Conservation (phyloP, 1,140 invertebrate genomes). For the Drosophila asahinai region DNA sequence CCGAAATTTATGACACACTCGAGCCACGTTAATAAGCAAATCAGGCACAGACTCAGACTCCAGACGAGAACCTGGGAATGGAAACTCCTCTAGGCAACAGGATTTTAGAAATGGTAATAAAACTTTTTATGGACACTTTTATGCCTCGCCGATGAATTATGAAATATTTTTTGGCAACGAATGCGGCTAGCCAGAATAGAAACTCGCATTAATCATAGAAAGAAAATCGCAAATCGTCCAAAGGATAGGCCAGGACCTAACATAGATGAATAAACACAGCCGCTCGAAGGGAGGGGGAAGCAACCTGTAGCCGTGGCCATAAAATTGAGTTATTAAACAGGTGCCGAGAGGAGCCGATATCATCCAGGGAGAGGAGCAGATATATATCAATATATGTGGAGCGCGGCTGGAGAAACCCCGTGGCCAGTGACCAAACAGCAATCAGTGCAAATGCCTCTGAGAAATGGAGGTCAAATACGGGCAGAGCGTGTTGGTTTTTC, state of each 20-base stretch:
- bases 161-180: slow-evolving; percentile 68
- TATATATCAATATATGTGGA: slow-evolving; percentile 20
- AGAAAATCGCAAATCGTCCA: slow-evolving; percentile 35
- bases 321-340: slow-evolving; percentile 80
- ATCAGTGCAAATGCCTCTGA: slow-evolving; percentile 56
- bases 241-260: slow-evolving; percentile 53
- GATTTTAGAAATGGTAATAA: slow-evolving; percentile 71
- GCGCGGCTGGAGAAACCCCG: slow-evolving; percentile 18
- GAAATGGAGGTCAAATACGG: slow-evolving; percentile 66
- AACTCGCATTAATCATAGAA: slow-evolving; percentile 66
- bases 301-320: slow-evolving; percentile 62
- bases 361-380: neutral
- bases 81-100: slow-evolving; percentile 14
- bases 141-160: slow-evolving; percentile 68
- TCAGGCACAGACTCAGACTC: slow-evolving; percentile 38
- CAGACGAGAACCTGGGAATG: slow-evolving; percentile 22
- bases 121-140: slow-evolving; percentile 74
- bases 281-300: slow-evolving; percentile 8
- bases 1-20: slow-evolving; percentile 70
- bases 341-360: slow-evolving; percentile 39
- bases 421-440: slow-evolving; percentile 55
- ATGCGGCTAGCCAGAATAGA: slow-evolving; percentile 36
- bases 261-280: slow-evolving; percentile 61
- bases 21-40: slow-evolving; percentile 77
- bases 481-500: slow-evolving; percentile 32